Evolutionary conservation across 2,888 invertebrate genomes (phyloP).

Genomic region (Pammene aurita): DNA sequence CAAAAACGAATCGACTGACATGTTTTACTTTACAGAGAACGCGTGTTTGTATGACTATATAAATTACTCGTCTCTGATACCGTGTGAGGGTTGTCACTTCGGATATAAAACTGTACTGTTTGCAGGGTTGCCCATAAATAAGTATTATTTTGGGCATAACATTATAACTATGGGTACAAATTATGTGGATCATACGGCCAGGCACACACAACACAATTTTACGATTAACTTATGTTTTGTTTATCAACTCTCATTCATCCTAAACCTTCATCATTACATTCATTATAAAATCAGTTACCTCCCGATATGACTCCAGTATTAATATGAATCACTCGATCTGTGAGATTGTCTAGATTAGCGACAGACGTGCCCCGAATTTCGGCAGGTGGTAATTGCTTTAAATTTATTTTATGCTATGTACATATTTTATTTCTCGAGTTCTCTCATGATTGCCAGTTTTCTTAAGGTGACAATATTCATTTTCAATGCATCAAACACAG

Average conservation of each 20-base stretch:
- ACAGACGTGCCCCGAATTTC: constrained; percentile 12
- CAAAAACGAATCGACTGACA: too few relatives aligned
- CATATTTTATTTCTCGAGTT: background rate
- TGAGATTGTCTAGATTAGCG: constrained; percentile 17
- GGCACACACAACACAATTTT: too few relatives aligned
- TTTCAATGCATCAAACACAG: too few relatives aligned
- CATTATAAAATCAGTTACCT: too few relatives aligned
- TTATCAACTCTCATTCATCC: too few relatives aligned
- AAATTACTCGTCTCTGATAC: background rate
- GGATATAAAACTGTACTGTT: constrained; percentile 3
- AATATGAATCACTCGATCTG: constrained; percentile 24
- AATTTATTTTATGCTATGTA: background rate
- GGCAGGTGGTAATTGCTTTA: background rate
- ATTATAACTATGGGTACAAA: too few relatives aligned
- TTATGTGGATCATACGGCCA: too few relatives aligned
- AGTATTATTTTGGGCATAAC: constrained; percentile 1
- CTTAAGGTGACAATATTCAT: background rate
- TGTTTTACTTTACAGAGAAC: too few relatives aligned
- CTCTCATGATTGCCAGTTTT: background rate
- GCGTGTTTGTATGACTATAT: background rate
- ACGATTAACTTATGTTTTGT: too few relatives aligned
- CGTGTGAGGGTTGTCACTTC: constrained; percentile 12
- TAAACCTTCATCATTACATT: too few relatives aligned
- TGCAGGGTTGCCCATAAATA: background rate
- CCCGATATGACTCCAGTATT: background rate